phyloP scores from a whole-genome alignment of 2,888 invertebrate species.

The Hirtodrosophila cameraria region DNA sequence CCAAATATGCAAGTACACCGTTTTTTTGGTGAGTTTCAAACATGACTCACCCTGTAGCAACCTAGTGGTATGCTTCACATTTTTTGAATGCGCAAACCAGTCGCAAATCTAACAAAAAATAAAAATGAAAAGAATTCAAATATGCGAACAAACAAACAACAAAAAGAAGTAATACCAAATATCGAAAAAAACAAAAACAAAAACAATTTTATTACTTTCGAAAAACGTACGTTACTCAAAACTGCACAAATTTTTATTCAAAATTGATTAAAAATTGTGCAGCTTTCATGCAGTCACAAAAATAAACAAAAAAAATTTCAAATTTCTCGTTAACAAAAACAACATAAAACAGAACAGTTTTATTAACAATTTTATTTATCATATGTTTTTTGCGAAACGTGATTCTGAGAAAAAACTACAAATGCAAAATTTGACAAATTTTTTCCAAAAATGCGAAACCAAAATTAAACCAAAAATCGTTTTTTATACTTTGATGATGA shows the following conservation, averaged over 20 bases:
- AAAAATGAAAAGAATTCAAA: neutral
- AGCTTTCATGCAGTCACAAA: slow-evolving; percentile 22
- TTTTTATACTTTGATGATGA: slow-evolving; percentile 44
- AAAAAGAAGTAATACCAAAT: too few species aligned
- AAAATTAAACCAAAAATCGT: slow-evolving; percentile 30
- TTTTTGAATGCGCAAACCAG: slow-evolving; percentile 10
- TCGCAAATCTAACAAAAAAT: slow-evolving; percentile 1
- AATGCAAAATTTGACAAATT: slow-evolving; percentile 40
- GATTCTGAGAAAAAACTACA: slow-evolving; percentile 20
- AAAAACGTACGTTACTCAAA: slow-evolving; percentile 12
- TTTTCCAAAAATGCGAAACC: too few species aligned
- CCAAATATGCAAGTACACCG: slow-evolving; percentile 1
- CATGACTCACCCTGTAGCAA: slow-evolving; percentile 34
- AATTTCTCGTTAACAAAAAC: slow-evolving; percentile 15
- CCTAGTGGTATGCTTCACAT: slow-evolving; percentile 28
- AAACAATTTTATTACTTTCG: slow-evolving; percentile 6
- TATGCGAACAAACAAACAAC: neutral
- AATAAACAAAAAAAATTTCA: slow-evolving; percentile 22
- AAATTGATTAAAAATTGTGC: slow-evolving; percentile 25
- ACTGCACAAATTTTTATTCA: slow-evolving; percentile 39
- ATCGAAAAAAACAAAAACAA: neutral
- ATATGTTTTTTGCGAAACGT: slow-evolving; percentile 45
- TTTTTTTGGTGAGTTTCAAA: slow-evolving; percentile 24
- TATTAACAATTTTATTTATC: slow-evolving; percentile 72
- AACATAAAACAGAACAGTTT: slow-evolving; percentile 39